Percentiles rank a stretch among this genome's conserved stretches.
Conservation (phyloP, 2,797 vertebrate species). For the Dicrostonyx torquatus region DNA sequence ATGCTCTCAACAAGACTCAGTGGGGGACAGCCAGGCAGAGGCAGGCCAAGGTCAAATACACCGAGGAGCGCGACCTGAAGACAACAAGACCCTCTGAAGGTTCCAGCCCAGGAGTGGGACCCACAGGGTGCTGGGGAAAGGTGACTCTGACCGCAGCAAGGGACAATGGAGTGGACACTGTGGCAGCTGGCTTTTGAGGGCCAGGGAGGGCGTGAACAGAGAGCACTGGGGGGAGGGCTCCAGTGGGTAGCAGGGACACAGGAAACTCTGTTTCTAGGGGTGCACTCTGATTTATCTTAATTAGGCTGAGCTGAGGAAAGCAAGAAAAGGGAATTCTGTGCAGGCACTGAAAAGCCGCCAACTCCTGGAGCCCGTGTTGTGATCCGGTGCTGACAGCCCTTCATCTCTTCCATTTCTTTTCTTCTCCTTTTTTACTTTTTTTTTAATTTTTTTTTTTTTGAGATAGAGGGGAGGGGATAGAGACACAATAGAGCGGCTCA, state of each 20-base stretch:
- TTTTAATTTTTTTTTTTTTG: conserved; percentile 49
- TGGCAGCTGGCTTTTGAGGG: neutral
- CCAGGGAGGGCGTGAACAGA: neutral
- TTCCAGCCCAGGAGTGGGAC: neutral
- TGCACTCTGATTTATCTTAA: conserved; percentile 5
- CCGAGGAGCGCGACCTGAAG: neutral
- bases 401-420: conserved; percentile 71
- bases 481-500: conserved; percentile 67
- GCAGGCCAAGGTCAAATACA: conserved; percentile 5
- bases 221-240: neutral
- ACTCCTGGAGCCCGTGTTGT: conserved; percentile 77
- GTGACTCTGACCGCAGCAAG: neutral
- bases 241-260: neutral
- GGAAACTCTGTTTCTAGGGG: neutral
- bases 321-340: conserved; percentile 40
- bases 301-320: conserved; percentile 51
- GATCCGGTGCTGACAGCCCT: conserved; percentile 82
- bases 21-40: neutral
- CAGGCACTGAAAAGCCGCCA: conserved; percentile 60
- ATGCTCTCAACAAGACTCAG: conserved; percentile 7
- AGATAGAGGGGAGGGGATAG: conserved; percentile 56
- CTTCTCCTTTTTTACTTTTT: conserved; percentile 8
- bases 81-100: neutral
- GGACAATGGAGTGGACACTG: neutral
- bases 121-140: neutral